A percentile compares a stretch with the other conserved stretches of the same genome.
phyloP scores from a whole-genome alignment of 1,140 invertebrate species.

The Aphis gossypii region DNA sequence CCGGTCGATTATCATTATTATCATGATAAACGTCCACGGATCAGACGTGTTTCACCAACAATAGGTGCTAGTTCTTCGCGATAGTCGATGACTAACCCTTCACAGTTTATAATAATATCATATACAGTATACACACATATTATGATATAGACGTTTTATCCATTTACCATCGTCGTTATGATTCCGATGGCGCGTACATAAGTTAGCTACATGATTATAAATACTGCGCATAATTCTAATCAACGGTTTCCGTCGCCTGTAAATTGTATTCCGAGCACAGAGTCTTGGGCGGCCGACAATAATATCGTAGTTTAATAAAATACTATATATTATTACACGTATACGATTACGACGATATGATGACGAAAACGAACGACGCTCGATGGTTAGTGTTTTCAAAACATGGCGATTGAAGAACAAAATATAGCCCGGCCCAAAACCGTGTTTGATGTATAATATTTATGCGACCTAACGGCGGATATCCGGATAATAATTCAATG shows the following conservation, averaged over 20 bases:
- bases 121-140: not conserved
- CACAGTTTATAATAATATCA: not conserved
- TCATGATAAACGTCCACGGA: no score
- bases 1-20: no score
- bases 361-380: no score
- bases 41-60: not conserved
- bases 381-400: not conserved
- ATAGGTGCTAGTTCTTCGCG: not conserved
- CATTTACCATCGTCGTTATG: not conserved
- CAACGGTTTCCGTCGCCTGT: not conserved
- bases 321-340: not conserved
- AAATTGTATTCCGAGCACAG: slow-evolving; percentile 8
- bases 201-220: not conserved
- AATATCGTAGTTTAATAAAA: not conserved
- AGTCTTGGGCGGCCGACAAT: not conserved
- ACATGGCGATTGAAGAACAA: not conserved
- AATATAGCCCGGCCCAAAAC: not conserved
- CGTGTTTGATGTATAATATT: not conserved
- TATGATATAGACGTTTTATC: not conserved
- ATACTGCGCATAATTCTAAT: not conserved
- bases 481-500: not conserved
- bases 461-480: not conserved
- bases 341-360: not conserved
- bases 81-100: not conserved
- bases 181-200: not conserved